These are phyloP conservation scores for Thryonomys swinderianus DNA, from an alignment of 2,113 vertebrate species.

Conservation along the genomic window DNA sequence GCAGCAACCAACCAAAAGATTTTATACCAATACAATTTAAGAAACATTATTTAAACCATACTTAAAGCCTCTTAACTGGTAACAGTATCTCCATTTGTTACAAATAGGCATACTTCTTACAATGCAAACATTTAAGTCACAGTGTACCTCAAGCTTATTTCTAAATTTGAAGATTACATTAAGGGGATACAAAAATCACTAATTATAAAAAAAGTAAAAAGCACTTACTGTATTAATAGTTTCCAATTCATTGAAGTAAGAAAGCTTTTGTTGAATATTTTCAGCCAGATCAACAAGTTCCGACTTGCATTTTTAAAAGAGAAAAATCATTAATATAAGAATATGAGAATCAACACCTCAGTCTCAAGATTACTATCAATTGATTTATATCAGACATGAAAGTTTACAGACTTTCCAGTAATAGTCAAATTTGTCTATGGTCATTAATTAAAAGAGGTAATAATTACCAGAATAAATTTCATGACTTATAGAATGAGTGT, in stretches of 20 bases:
- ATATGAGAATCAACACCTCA: slow-evolving; percentile 29
- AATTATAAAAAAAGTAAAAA: slow-evolving; percentile 53
- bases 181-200: slow-evolving; percentile 28
- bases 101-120: not conserved
- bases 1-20: not conserved
- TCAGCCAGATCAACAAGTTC: slow-evolving; percentile 97
- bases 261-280: slow-evolving; percentile 98
- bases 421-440: slow-evolving; percentile 43
- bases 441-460: slow-evolving; percentile 18
- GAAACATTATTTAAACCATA: slow-evolving; percentile 38
- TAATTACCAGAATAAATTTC: slow-evolving; percentile 38
- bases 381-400: slow-evolving; percentile 39
- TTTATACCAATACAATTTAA: slow-evolving; percentile 35
- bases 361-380: slow-evolving; percentile 35
- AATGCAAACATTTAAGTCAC: slow-evolving; percentile 37
- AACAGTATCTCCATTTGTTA: not conserved
- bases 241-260: slow-evolving; percentile 98
- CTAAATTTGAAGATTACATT: slow-evolving; percentile 29
- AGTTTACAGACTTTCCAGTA: slow-evolving; percentile 39
- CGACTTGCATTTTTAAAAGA: slow-evolving; percentile 87
- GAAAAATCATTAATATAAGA: slow-evolving; percentile 71
- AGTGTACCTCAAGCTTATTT: slow-evolving; percentile 37
- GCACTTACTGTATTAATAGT: slow-evolving; percentile 95
- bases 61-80: slow-evolving; percentile 18
- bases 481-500: slow-evolving; percentile 47